phyloP scores from a whole-genome alignment of 2,113 vertebrate species.

The Shinisaurus crocodilurus region DNA sequence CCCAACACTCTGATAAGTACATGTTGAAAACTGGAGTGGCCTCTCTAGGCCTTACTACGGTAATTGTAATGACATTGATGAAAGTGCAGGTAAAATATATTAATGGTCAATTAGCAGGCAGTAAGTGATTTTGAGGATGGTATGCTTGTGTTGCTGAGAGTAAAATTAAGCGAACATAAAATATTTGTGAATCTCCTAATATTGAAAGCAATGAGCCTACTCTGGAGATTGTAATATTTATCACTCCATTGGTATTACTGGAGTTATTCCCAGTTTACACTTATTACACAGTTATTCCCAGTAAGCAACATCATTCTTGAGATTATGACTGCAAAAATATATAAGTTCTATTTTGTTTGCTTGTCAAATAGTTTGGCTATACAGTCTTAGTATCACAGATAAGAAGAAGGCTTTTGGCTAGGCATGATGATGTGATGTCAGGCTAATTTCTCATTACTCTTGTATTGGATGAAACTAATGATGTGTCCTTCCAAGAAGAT shows the following conservation, averaged over 20 bases:
- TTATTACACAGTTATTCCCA: no score
- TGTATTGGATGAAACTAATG: background rate
- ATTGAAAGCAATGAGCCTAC: constrained; percentile 39
- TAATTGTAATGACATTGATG: background rate
- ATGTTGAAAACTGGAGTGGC: background rate
- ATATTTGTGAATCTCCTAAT: constrained; percentile 31
- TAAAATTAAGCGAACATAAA: background rate
- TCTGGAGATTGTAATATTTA: constrained; percentile 45
- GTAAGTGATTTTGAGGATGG: background rate
- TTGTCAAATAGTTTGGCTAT: background rate
- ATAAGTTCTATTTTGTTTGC: constrained; percentile 4
- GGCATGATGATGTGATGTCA: background rate
- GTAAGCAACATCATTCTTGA: background rate
- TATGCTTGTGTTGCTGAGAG: background rate
- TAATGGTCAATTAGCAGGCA: background rate
- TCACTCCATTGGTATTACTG: constrained; percentile 43
- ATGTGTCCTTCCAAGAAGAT: constrained; percentile 20
- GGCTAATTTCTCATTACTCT: background rate
- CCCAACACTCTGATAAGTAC: background rate
- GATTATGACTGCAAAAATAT: constrained; percentile 12
- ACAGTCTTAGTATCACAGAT: background rate
- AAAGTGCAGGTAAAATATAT: background rate
- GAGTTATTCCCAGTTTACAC: background rate
- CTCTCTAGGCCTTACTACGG: background rate
- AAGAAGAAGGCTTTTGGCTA: background rate